A percentile compares a stretch with the other conserved stretches of the same genome.
Evolutionary conservation across 2,113 vertebrate species (phyloP).

Genomic region (Furnarius figulus): DNA sequence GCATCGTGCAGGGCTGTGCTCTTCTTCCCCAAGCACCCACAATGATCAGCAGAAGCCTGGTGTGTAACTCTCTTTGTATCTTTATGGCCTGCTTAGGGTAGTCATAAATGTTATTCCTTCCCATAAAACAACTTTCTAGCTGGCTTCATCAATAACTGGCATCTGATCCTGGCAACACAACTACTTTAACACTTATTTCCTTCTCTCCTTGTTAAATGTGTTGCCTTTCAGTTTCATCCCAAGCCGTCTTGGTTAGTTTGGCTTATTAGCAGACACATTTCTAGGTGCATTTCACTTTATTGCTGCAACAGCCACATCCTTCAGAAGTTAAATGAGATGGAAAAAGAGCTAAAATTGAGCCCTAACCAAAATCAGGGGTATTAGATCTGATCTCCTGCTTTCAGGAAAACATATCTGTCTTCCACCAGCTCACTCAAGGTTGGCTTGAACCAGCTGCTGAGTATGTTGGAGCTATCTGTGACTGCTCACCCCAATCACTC

Average conservation of each 20-base stretch:
- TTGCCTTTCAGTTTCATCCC: constrained; percentile 32
- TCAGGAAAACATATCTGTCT: neutral
- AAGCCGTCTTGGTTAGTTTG: neutral
- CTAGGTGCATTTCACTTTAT: constrained; percentile 23
- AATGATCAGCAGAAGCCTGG: neutral
- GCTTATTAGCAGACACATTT: constrained; percentile 22
- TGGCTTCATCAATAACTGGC: constrained; percentile 33
- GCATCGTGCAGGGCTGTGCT: neutral
- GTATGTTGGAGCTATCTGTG: neutral
- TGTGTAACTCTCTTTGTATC: neutral
- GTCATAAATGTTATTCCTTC: constrained; percentile 30
- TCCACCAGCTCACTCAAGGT: neutral
- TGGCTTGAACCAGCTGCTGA: neutral
- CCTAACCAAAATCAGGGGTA: neutral
- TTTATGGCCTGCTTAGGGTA: constrained; percentile 30
- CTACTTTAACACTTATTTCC: constrained; percentile 23
- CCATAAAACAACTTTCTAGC: constrained; percentile 47
- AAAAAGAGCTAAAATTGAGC: constrained; percentile 28
- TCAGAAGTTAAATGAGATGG: constrained; percentile 25
- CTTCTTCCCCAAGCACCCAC: neutral
- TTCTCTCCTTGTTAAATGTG: constrained; percentile 37
- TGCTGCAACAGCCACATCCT: neutral
- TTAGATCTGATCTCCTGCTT: neutral
- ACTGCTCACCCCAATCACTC: neutral
- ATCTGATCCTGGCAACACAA: neutral